Percentiles rank a stretch among this genome's conserved stretches.
Conservation (phyloP, 2,113 vertebrate genomes). For the Aphyosemion australe region DNA sequence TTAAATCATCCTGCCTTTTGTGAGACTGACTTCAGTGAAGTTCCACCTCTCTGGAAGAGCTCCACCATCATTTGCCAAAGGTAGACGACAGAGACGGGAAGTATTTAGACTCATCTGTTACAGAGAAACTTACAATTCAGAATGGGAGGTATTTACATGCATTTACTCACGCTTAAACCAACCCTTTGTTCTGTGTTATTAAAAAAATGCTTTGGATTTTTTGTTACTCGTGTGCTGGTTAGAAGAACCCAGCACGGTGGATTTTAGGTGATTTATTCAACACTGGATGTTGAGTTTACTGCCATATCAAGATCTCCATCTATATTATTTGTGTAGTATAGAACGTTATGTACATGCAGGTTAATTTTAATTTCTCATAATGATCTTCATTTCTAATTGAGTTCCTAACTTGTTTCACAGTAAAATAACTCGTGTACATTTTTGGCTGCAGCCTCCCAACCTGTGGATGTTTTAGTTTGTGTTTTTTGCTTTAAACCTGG, state of each 20-base stretch:
- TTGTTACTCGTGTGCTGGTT: constrained; percentile 33
- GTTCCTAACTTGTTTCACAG: constrained; percentile 32
- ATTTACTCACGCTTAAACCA: constrained; percentile 20
- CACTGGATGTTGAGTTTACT: constrained; percentile 74
- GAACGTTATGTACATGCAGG: constrained; percentile 35
- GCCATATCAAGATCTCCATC: constrained; percentile 28
- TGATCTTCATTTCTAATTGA: constrained; percentile 20
- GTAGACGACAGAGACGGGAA: constrained; percentile 58
- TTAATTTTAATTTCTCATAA: constrained; percentile 22
- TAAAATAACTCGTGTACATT: constrained; percentile 45
- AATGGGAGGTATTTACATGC: constrained; percentile 29
- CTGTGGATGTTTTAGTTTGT: constrained; percentile 18
- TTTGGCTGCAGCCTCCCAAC: constrained; percentile 26
- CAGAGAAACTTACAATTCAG: constrained; percentile 14
- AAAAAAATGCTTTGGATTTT: constrained; percentile 14
- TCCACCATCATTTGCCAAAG: constrained; percentile 68
- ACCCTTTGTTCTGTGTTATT: constrained; percentile 40
- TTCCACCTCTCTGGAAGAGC: constrained; percentile 43
- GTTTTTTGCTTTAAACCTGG: constrained; percentile 5
- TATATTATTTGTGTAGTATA: constrained; percentile 20
- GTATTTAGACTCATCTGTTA: constrained; percentile 21
- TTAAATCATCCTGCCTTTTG: constrained; percentile 38
- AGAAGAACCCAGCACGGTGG: neutral
- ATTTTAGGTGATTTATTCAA: constrained; percentile 61
- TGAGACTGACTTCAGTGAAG: constrained; percentile 13